A percentile compares a stretch with the other conserved stretches of the same genome.
Conservation (phyloP, 2,113 vertebrate species). For the Phoenicopterus ruber region DNA sequence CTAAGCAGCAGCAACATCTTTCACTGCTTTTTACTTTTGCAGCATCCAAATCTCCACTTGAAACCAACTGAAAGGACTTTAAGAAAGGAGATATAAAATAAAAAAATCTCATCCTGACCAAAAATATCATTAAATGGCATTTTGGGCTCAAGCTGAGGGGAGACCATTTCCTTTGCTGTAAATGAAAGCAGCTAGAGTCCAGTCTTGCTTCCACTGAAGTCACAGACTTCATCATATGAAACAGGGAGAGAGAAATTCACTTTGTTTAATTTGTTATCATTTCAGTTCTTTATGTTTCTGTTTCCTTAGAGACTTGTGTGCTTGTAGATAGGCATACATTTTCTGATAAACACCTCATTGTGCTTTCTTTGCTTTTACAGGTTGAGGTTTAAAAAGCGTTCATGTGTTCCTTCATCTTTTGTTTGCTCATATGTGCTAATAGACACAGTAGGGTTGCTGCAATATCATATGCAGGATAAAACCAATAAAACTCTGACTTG, state of each 20-base stretch:
- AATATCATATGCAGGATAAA: not conserved
- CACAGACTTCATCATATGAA: not conserved
- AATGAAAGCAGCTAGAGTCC: not conserved
- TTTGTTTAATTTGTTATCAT: not conserved
- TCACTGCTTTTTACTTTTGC: not conserved
- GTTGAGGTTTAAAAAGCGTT: not conserved
- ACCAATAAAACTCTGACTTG: not conserved
- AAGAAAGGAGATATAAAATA: not conserved
- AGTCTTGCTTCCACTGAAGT: not conserved
- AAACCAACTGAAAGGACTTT: not conserved
- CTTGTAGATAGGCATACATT: not conserved
- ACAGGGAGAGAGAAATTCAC: not conserved
- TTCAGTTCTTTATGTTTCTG: not conserved
- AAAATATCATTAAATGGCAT: not conserved
- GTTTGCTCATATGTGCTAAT: not conserved
- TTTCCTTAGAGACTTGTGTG: not conserved
- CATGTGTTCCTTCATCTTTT: not conserved
- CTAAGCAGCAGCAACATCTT: not conserved
- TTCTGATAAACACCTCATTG: not conserved
- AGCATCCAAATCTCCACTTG: not conserved
- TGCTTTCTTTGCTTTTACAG: not conserved
- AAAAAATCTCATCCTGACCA: not conserved
- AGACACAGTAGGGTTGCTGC: not conserved
- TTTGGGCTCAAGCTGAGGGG: not conserved
- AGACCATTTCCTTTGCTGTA: not conserved